phyloP scores from a whole-genome alignment of 1,140 invertebrate species.

The Chironomus tepperi region DNA sequence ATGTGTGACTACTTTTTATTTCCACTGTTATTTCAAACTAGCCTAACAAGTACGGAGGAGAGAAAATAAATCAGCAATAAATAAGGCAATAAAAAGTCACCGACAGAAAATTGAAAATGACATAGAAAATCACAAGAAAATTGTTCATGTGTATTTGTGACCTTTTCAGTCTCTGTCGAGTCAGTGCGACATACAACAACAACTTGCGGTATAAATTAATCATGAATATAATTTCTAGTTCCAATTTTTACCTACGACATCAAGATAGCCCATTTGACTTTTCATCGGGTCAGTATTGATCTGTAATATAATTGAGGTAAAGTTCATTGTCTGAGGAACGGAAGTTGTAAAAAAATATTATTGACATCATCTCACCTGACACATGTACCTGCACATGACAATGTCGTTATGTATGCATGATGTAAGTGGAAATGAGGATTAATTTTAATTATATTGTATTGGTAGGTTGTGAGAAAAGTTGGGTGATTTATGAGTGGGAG shows the following conservation, averaged over 20 bases:
- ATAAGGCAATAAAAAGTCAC: constrained; percentile 15
- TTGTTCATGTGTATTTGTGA: background rate
- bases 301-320: constrained; percentile 46
- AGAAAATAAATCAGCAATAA: background rate
- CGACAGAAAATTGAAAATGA: constrained; percentile 23
- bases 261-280: constrained; percentile 70
- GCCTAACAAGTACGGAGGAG: too few species aligned
- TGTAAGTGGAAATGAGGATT: background rate
- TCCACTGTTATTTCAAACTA: too few species aligned
- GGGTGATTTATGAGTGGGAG: background rate
- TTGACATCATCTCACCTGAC: background rate
- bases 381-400: constrained; percentile 7
- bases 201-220: too few species aligned
- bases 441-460: background rate
- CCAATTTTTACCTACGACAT: constrained; percentile 71
- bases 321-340: background rate
- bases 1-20: too few species aligned
- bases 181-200: background rate
- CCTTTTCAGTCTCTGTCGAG: background rate
- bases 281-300: constrained; percentile 84
- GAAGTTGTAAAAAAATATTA: background rate
- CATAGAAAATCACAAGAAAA: background rate
- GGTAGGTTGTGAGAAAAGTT: too few species aligned
- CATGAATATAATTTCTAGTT: background rate
- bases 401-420: background rate